Conservation (phyloP, 2,888 invertebrate genomes). For the Sphecodes monilicornis region DNA sequence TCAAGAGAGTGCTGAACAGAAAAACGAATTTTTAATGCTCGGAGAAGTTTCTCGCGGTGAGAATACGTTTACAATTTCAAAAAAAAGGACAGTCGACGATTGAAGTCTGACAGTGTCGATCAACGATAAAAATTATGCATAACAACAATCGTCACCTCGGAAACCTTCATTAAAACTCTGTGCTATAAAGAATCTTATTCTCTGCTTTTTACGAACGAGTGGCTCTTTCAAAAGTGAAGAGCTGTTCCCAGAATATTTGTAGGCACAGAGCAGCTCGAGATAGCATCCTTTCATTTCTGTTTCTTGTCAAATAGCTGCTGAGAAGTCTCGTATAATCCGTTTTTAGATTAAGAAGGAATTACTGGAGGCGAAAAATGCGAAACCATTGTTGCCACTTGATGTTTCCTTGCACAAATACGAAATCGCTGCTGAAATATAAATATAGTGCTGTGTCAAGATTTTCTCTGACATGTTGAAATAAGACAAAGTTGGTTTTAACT, state of each 20-base stretch:
- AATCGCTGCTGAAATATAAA: too few species aligned
- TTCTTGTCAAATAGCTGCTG: constrained; percentile 5
- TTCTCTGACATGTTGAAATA: background rate
- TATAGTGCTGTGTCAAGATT: background rate
- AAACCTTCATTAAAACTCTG: background rate
- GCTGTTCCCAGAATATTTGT: background rate
- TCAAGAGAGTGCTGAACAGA: too few species aligned
- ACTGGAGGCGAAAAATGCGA: background rate
- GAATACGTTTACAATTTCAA: background rate
- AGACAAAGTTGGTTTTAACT: too few species aligned
- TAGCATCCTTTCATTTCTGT: constrained; percentile 16
- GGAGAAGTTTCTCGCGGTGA: too few species aligned
- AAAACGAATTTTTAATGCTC: too few species aligned
- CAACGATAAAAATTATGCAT: background rate
- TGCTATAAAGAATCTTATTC: background rate
- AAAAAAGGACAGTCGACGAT: background rate
- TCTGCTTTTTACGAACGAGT: background rate
- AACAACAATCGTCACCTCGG: background rate
- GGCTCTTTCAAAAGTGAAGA: background rate
- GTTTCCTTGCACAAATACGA: background rate
- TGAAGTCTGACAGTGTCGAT: background rate
- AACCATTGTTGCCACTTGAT: background rate
- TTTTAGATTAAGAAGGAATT: constrained; percentile 10
- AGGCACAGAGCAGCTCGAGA: background rate
- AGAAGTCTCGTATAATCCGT: background rate